Evolutionary conservation across 2,113 vertebrate genomes (phyloP).

Genomic region (Haliaeetus leucogaster): DNA sequence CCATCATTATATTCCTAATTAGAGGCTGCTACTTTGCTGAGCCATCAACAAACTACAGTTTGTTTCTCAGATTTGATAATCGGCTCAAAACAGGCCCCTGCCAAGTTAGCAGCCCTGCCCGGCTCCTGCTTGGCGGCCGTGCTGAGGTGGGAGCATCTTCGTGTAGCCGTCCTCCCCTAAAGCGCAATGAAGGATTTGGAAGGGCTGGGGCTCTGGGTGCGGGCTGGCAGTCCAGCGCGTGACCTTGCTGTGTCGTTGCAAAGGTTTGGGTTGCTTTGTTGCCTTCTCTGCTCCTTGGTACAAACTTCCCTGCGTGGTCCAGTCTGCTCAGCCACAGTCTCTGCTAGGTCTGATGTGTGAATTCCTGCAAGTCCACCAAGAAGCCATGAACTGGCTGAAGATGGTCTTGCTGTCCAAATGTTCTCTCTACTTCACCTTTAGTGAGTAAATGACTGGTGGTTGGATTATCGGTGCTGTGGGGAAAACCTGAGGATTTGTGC

Average conservation of each 20-base stretch:
- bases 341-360: neutral
- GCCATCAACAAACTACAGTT: neutral
- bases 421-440: neutral
- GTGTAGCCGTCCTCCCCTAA: fast-evolving
- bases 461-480: neutral
- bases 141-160: neutral
- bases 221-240: fast-evolving
- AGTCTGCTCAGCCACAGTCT: fast-evolving
- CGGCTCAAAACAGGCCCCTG: neutral
- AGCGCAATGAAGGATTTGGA: fast-evolving
- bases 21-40: neutral
- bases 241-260: neutral
- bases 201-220: neutral
- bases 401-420: neutral
- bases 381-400: neutral
- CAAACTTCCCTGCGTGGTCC: neutral
- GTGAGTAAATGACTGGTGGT: neutral
- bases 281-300: neutral
- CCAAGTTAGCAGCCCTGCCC: neutral
- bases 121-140: fast-evolving
- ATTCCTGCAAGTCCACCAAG: neutral
- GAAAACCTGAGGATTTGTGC: neutral
- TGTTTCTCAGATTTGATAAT: neutral
- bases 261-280: neutral
- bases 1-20: neutral